Evolutionary conservation across 1,140 invertebrate genomes (phyloP).

Genomic region (Bombus waltoni): DNA sequence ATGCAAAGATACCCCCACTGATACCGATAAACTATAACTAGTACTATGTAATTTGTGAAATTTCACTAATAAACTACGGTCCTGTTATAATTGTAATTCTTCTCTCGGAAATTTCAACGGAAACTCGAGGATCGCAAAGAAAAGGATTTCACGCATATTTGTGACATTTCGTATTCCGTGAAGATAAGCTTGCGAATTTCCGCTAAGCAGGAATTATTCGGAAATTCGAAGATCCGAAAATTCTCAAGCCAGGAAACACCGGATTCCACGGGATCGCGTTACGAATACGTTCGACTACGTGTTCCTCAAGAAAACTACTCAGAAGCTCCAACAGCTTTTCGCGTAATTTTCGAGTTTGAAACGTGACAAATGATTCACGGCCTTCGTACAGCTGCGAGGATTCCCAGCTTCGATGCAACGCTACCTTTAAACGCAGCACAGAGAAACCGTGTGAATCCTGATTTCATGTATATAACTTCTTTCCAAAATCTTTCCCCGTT

Average conservation of each 20-base stretch:
- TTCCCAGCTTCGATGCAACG: neutral
- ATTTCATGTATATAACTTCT: neutral
- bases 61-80: too few species aligned
- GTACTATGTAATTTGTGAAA: too few species aligned
- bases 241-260: neutral
- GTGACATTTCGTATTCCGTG: neutral
- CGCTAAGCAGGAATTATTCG: neutral
- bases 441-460: neutral
- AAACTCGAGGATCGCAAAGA: neutral
- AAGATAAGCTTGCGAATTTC: neutral
- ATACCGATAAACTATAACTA: too few species aligned
- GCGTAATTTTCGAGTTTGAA: conserved; percentile 6
- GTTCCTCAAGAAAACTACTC: neutral
- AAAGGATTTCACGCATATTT: neutral
- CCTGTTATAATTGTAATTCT: too few species aligned
- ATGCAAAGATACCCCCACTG: too few species aligned
- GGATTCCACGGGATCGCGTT: neutral
- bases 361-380: conserved; percentile 40
- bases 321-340: neutral
- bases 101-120: neutral
- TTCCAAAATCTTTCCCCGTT: neutral
- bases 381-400: neutral
- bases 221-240: neutral
- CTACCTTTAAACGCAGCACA: neutral
- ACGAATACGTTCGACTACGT: conserved; percentile 6